Evolutionary conservation across 2,113 vertebrate genomes (phyloP).

Genomic region (Pygathrix nemaeus): DNA sequence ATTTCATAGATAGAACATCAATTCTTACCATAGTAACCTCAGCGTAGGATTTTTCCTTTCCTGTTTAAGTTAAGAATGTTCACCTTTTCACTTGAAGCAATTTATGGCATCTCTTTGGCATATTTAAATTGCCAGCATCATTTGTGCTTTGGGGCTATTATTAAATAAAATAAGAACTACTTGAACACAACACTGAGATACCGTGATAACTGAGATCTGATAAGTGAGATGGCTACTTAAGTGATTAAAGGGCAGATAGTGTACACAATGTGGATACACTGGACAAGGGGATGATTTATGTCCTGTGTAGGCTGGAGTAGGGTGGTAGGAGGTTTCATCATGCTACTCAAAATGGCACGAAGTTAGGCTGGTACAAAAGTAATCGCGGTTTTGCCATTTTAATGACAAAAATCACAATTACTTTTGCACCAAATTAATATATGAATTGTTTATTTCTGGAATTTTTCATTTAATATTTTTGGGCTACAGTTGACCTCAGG

Average conservation of each 20-base stretch:
- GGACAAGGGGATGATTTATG: background rate
- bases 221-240: background rate
- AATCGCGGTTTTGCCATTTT: no score
- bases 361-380: no score
- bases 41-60: background rate
- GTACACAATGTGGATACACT: background rate
- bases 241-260: background rate
- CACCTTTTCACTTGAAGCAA: background rate
- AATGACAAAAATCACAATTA: no score
- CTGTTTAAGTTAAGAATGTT: background rate
- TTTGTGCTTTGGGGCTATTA: background rate
- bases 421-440: background rate
- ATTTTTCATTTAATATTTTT: background rate
- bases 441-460: background rate
- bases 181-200: background rate
- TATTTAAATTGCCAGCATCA: background rate
- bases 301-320: background rate
- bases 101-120: background rate
- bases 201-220: background rate
- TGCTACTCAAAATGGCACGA: background rate
- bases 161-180: background rate
- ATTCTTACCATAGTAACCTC: background rate
- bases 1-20: background rate
- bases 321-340: background rate
- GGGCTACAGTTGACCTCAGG: background rate